phyloP scores from a whole-genome alignment of 64 coral and sea anemone species.

The Actinia tenebrosa region DNA sequence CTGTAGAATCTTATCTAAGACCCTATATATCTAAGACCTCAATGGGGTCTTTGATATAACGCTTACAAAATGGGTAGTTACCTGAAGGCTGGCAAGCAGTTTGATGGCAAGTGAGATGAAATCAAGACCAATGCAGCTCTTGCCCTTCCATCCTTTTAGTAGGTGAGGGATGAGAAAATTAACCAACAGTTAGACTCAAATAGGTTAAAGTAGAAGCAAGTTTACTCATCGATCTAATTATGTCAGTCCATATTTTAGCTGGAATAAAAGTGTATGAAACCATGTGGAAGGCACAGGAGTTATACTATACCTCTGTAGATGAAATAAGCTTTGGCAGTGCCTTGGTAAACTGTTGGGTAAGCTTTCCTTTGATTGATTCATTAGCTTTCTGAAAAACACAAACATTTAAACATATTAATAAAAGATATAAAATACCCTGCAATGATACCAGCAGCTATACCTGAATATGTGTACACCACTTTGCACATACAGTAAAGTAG shows the following conservation, averaged over 20 bases:
- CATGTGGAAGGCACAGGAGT: no score
- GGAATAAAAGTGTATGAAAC: no score
- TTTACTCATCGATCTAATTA: no score
- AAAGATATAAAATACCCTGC: neutral
- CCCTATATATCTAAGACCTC: no score
- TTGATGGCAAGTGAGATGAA: constrained; percentile 71
- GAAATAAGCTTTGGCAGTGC: constrained; percentile 74
- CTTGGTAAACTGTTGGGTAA: constrained; percentile 70
- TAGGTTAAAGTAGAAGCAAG: no score
- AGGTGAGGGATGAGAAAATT: neutral
- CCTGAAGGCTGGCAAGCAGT: constrained; percentile 64
- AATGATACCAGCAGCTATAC: no score
- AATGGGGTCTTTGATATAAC: no score
- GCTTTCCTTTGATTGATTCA: constrained; percentile 68
- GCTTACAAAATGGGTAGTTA: neutral
- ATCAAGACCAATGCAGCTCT: constrained; percentile 76
- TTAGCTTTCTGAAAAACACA: constrained; percentile 60
- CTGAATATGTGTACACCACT: no score
- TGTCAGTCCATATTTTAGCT: no score
- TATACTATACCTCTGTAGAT: constrained; percentile 50
- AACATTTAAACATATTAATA: no score
- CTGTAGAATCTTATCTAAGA: no score
- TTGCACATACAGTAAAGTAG: no score
- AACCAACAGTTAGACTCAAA: neutral
- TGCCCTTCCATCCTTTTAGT: constrained; percentile 45